Evolutionary conservation across 1,140 invertebrate genomes (phyloP).

Genomic region (Caerostris darwini): DNA sequence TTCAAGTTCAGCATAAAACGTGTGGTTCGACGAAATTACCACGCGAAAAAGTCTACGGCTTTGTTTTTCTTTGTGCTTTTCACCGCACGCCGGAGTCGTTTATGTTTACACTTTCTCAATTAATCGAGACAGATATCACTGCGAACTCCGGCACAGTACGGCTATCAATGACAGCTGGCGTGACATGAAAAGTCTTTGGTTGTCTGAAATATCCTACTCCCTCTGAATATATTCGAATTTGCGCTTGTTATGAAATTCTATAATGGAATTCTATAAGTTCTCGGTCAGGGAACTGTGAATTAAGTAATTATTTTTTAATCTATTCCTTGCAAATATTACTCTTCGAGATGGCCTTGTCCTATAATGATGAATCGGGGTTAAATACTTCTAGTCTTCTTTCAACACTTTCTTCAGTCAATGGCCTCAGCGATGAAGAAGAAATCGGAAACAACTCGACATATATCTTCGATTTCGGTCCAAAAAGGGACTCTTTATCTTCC

Average conservation of each 20-base stretch:
- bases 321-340: not conserved
- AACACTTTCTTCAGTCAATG: not conserved
- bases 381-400: not conserved
- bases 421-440: not conserved
- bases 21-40: slow-evolving; percentile 50
- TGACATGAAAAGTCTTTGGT: not conserved
- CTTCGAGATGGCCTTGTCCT: slow-evolving; percentile 7
- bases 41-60: slow-evolving; percentile 25
- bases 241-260: not conserved
- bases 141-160: too few species aligned
- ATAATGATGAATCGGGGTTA: slow-evolving; percentile 1
- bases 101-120: slow-evolving; percentile 35
- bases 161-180: not conserved
- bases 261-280: not conserved
- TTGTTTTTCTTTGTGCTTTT: slow-evolving; percentile 42
- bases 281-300: not conserved
- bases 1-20: slow-evolving; percentile 54
- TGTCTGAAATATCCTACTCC: not conserved
- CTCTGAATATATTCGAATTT: not conserved
- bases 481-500: slow-evolving; percentile 64
- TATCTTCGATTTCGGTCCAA: slow-evolving; percentile 71
- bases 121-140: slow-evolving; percentile 23
- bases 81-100: not conserved
- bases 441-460: slow-evolving; percentile 16
- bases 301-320: not conserved